Conservation (phyloP, 2,797 vertebrate species). For the Sebastes umbrosus region DNA sequence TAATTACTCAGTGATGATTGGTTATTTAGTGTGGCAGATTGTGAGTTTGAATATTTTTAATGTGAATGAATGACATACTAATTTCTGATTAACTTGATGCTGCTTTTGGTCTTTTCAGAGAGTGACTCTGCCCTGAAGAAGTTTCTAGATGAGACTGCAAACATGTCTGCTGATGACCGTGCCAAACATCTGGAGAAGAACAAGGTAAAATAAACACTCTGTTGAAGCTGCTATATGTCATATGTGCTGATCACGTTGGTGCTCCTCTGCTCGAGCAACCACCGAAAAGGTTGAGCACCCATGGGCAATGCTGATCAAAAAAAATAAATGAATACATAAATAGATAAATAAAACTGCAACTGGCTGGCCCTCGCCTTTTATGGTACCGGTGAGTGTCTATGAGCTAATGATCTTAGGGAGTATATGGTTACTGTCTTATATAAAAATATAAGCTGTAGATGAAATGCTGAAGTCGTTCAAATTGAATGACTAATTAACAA, state of each 20-base stretch:
- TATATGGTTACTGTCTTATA: not conserved
- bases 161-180: slow-evolving; percentile 89
- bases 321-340: too few relatives aligned
- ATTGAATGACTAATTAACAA: not conserved
- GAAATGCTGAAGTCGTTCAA: not conserved
- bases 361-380: too few relatives aligned
- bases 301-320: too few relatives aligned
- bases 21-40: not conserved
- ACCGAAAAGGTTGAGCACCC: too few relatives aligned
- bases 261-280: too few relatives aligned
- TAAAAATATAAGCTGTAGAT: not conserved
- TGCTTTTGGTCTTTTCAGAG: slow-evolving; percentile 55
- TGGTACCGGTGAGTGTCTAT: not conserved
- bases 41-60: not conserved
- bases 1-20: not conserved
- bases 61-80: not conserved
- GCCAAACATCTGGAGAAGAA: slow-evolving; percentile 92
- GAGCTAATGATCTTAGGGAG: not conserved
- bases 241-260: too few relatives aligned
- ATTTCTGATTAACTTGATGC: not conserved
- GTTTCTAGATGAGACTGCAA: slow-evolving; percentile 90
- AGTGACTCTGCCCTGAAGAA: slow-evolving; percentile 88
- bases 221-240: not conserved
- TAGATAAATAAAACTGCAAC: too few relatives aligned
- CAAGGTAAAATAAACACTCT: slow-evolving; percentile 79